phyloP scores from a whole-genome alignment of 1,140 invertebrate genomes.

The Tigriopus japonicus region DNA sequence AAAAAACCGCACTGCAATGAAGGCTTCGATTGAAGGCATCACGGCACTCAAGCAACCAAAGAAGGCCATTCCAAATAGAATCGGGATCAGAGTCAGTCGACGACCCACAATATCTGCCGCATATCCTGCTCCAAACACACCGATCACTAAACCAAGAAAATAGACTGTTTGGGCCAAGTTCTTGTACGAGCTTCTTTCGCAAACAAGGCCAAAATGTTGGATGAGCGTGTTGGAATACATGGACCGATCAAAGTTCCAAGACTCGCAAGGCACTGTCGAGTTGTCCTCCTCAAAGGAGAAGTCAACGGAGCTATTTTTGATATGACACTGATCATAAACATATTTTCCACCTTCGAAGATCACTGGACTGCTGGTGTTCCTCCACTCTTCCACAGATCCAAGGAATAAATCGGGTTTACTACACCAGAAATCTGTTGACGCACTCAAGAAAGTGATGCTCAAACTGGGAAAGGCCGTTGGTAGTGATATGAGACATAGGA shows the following conservation, averaged over 20 bases:
- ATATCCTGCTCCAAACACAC: constrained; percentile 58
- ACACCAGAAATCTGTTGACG: background rate
- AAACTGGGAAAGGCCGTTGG: background rate
- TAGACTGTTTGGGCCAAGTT: constrained; percentile 55
- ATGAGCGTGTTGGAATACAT: background rate
- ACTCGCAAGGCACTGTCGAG: background rate
- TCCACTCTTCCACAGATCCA: background rate
- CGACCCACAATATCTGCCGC: constrained; percentile 38
- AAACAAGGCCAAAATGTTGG: constrained; percentile 48
- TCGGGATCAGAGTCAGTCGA: background rate
- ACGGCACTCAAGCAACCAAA: background rate
- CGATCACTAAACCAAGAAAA: constrained; percentile 59
- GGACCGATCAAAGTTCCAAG: background rate
- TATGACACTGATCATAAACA: background rate
- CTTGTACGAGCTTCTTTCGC: constrained; percentile 40
- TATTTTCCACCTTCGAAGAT: background rate
- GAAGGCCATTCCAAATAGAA: background rate
- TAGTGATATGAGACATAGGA: background rate
- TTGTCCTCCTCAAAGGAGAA: background rate
- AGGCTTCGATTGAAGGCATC: background rate
- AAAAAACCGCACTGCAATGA: background rate
- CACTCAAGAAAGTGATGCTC: background rate
- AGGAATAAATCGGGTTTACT: background rate
- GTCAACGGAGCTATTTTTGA: background rate
- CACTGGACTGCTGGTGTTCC: background rate